These are phyloP conservation scores for Zaprionus camerounensis DNA, from an alignment of 1,140 invertebrate species.

Conservation along the genomic window DNA sequence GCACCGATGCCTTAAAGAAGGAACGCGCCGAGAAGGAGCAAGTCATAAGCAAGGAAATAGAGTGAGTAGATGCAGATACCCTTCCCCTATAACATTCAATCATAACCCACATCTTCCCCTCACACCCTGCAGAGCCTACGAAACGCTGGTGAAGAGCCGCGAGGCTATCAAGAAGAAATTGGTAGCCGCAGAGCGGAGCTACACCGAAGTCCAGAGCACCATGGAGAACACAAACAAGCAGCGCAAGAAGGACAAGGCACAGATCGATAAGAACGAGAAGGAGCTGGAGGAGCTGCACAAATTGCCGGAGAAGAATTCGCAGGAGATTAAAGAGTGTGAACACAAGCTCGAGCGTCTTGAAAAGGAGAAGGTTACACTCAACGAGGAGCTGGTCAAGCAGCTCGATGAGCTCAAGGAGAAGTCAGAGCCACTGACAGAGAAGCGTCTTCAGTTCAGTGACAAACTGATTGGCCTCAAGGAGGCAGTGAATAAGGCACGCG, in stretches of 20 bases:
- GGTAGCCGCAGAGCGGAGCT: conserved; percentile 86
- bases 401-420: conserved; percentile 86
- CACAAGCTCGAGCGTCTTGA: conserved; percentile 85
- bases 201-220: conserved; percentile 87
- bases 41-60: conserved; percentile 85
- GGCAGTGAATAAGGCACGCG: conserved; percentile 85
- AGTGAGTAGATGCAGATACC: conserved; percentile 83
- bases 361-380: conserved; percentile 85
- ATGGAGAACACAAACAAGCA: conserved; percentile 87
- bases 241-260: conserved; percentile 88
- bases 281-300: conserved; percentile 88
- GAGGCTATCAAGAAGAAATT: conserved; percentile 86
- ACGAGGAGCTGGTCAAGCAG: conserved; percentile 86
- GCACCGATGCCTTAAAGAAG: conserved; percentile 86
- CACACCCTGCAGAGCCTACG: conserved; percentile 85
- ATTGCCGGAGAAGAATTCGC: conserved; percentile 89
- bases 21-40: conserved; percentile 86
- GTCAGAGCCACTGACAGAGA: conserved; percentile 87
- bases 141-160: conserved; percentile 86
- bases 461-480: conserved; percentile 65
- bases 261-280: conserved; percentile 87
- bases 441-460: conserved; percentile 86
- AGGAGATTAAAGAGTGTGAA: conserved; percentile 90
- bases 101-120: not conserved
- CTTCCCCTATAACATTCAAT: not conserved